Evolutionary conservation across 2,888 invertebrate genomes (phyloP), one percentile per base, ranked within the genome.

Genomic region (Tortrix viridana): DNA sequence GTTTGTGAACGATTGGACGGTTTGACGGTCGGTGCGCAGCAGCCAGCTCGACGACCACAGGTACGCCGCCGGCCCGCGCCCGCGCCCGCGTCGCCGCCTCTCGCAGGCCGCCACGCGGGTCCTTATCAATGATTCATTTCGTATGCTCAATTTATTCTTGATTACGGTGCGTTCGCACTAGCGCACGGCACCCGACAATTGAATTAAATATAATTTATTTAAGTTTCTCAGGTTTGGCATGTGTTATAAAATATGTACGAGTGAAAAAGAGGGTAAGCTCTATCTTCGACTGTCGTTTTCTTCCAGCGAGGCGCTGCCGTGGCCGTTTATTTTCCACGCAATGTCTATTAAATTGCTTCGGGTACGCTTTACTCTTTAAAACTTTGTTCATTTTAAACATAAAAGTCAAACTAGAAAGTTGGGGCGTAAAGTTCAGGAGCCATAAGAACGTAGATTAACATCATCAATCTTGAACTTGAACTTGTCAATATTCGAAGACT

Each of bases 1-100:
- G 79, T 79, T 84, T 84, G 88, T 89, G 87, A 82, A 81, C 77
- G 75, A 69, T 75, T 70, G 68, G 57, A 38, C 74, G 74, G 76
- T 5, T 14, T 6, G 16, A n/a, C 5, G 12, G 3, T 5, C 38
- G n/a, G 41, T 14, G 14, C 41, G 16, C 14, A 41, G 74, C 70
- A 71, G 59, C 65, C 63, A 65, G 65, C 67, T 62, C 63, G 53
- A 43, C 63, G 47, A 58, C 50, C 57, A 49, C 52, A 63, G 63
- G 63, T 63, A 63, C 41, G 41, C 44, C 52, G 62, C 44, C 56
- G 55, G 62, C 75, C 71, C 71, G 63, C 65, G 56, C 65, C 63
- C 70, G 65, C 71, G 67, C 72, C 68, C 70, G 71, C 75, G 72
- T 68, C 78, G 70, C 77, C 71, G 71, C 74, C 73, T 70, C 75